Evolutionary conservation across 2,797 vertebrate species (phyloP), one percentile per base, ranked within the genome.

Genomic region (Austrolebias charrua): DNA sequence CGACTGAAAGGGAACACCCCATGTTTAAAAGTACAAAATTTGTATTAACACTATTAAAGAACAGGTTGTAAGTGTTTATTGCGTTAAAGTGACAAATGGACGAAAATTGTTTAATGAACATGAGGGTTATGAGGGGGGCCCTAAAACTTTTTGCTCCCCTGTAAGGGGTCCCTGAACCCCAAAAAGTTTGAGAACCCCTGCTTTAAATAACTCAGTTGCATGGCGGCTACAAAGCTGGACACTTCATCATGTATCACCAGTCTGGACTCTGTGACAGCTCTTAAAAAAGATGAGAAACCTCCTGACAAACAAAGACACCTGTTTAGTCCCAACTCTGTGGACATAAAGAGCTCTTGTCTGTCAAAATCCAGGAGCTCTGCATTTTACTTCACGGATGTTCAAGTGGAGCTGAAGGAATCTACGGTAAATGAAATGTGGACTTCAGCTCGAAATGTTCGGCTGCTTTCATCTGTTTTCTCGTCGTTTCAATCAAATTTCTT

Each of bases 341-440:
- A 33, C 71, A 52, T 55, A 60, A 66, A 69, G 56, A 62, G 44
- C 14, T 57, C n/a, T 60, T 45, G 66, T 67, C 66, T 69, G 69
- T 78, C 66, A 74, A 44, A 78, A 63, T 20, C 14, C 1, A 66
- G 56, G 80, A 38, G 73, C 69, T 69, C 72, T n/a, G 60, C 24
- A 24, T 24, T 24, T 24, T 24, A 24, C 24, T 24, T 24, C 24
- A 1, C 24, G 24, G 3, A 24, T 24, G 24, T 24, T 24, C 24
- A 24, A 24, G 24, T 24, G 24, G 63, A 6, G 10, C 51, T 13
- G 59, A 61, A 44, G 61, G 2, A n/a, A 2, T 15, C 70, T 70
- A n/a, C n/a, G n/a, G n/a, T n/a, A 75, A 73, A 81, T 65, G 78
- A 82, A 66, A 81, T 73, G 78, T 45, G 65, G 46, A 19, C 43